Base-by-base conservation (phyloP, 2,888 invertebrate species). In the Campoletis raptor region DNA sequence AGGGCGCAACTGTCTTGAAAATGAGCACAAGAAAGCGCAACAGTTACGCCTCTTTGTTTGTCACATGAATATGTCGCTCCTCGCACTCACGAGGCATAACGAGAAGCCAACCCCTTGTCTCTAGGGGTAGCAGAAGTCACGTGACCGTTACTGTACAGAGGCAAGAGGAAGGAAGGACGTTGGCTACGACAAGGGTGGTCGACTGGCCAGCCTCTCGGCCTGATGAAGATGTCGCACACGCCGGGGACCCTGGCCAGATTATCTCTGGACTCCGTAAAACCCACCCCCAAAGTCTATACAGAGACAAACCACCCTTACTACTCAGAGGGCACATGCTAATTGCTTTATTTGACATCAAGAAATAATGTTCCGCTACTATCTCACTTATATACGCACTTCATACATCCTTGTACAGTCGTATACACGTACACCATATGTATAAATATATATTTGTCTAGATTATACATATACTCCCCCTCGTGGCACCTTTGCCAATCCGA, bases 221-320 rank as follows among this genome's bases (percentile, higher is more conserved):
- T 94, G 94, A 94, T 94, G 94, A 94, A 94, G 94, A 94, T 94
- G 94, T 93, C 94, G 94, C 93, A 93, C 93, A 92, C 94, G 92
- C 93, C 92, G 91, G 94, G 94, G 94, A 94, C 92, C 88, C 89
- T 77, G 89, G 87, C 90, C 93, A 93, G 94, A 94, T 93, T 94
- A 94, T 93, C 91, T 92, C 90, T 90, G 90, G 91, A 91, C 91
- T 89, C 91, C 90, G 90, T 48, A 54, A 42, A 81, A 81, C 80
- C 79, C 24, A 24, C 81, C 36, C 73, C 40, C 66, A 18, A 30
- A 69, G n/a, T 52, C 37, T 74, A 21, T 66, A 48, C 48, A 15
- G 30, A 21, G 48, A 18, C 69, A 37, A 37, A 64, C 69, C 81
- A 92, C 90, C 91, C 91, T 92, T 30, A 30, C 52, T 61, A 93